A percentile compares a stretch with the other conserved stretches of the same genome.
These are phyloP conservation scores for Mus spicilegus DNA, from an alignment of 2,113 vertebrate genomes.

Conservation along the genomic window DNA sequence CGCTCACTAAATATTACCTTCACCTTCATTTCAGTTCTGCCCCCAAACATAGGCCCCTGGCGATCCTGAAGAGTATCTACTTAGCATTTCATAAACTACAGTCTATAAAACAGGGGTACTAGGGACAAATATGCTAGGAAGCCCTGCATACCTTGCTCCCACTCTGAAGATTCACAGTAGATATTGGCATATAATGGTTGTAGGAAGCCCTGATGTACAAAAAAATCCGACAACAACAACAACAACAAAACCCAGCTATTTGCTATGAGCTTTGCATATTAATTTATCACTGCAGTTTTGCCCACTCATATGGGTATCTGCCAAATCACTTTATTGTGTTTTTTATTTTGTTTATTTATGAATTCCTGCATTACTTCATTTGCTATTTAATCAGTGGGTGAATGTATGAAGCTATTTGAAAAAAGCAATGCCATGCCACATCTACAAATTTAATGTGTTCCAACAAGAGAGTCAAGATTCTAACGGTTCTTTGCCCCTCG, in stretches of 20 bases:
- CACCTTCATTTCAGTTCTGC: not conserved
- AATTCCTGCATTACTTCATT: not conserved
- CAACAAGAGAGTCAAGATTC: not conserved
- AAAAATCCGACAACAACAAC: not conserved
- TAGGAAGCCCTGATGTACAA: not conserved
- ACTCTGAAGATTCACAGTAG: not conserved
- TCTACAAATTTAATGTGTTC: not conserved
- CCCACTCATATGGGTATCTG: not conserved
- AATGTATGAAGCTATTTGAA: not conserved
- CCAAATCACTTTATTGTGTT: not conserved
- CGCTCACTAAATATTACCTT: slow-evolving; percentile 34
- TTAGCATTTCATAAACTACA: slow-evolving; percentile 54
- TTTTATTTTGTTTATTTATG: not conserved
- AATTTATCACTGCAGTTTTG: not conserved
- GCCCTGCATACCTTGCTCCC: no score
- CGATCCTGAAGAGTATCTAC: not conserved
- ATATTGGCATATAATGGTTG: not conserved
- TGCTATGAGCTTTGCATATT: not conserved
- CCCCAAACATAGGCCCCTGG: not conserved
- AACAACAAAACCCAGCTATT: not conserved
- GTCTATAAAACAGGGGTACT: slow-evolving; percentile 23
- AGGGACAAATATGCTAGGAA: not conserved
- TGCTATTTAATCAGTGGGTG: not conserved
- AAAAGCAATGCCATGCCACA: not conserved
- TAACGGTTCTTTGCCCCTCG: not conserved